Conservation (phyloP, 2,888 invertebrate species). For the Apotomis capreana region DNA sequence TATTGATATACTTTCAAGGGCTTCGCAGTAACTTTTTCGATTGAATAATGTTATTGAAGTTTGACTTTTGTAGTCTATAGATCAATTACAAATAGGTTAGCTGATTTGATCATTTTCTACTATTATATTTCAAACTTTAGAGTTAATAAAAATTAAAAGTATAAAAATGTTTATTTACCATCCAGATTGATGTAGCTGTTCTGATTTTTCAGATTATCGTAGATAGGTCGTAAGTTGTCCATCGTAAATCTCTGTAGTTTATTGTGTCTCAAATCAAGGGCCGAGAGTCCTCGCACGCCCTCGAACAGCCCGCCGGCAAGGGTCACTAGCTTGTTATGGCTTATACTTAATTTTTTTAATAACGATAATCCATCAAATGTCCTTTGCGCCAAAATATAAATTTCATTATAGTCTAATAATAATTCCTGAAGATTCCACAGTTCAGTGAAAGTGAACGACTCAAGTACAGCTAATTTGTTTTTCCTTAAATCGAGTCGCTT, state of each 20-base stretch:
- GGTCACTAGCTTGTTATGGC: slow-evolving; percentile 88
- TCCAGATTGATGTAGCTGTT: slow-evolving; percentile 89
- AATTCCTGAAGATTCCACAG: slow-evolving; percentile 88
- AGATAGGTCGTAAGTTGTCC: slow-evolving; percentile 89
- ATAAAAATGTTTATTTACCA: slow-evolving; percentile 81
- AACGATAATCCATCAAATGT: slow-evolving; percentile 90
- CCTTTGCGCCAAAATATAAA: slow-evolving; percentile 88
- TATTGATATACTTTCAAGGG: slow-evolving; percentile 4
- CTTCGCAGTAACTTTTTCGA: slow-evolving; percentile 11
- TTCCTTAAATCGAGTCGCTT: slow-evolving; percentile 88
- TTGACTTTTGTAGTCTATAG: background rate
- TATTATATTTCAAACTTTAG: background rate
- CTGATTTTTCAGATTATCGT: slow-evolving; percentile 88
- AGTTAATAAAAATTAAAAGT: no score
- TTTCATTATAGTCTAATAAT: slow-evolving; percentile 87
- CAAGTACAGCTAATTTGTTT: slow-evolving; percentile 89
- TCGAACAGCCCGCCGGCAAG: slow-evolving; percentile 88
- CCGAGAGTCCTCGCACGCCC: slow-evolving; percentile 87
- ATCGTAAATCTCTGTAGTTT: slow-evolving; percentile 88
- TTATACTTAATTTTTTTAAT: slow-evolving; percentile 87
- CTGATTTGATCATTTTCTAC: background rate
- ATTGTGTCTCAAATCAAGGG: slow-evolving; percentile 90
- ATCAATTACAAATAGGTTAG: slow-evolving; percentile 4
- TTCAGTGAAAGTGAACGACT: slow-evolving; percentile 91
- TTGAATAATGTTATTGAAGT: slow-evolving; percentile 6